phyloP scores from a whole-genome alignment of 2,113 vertebrate species.

The Elgaria multicarinata region DNA sequence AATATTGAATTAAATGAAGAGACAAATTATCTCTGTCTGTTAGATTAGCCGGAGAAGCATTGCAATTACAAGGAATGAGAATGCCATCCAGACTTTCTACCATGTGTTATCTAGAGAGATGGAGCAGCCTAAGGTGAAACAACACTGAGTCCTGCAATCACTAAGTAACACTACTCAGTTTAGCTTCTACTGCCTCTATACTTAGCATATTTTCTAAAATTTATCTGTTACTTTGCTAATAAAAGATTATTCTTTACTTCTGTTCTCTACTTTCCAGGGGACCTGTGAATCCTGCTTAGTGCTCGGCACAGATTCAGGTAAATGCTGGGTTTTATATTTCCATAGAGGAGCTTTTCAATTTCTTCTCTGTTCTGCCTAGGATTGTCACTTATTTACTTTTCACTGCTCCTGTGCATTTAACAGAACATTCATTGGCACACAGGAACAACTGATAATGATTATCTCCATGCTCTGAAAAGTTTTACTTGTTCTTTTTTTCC shows the following conservation, averaged over 20 bases:
- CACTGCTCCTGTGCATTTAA: not conserved
- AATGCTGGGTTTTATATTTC: not conserved
- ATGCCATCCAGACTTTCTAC: not conserved
- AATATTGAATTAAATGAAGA: constrained; percentile 21
- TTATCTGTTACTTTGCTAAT: not conserved
- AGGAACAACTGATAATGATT: not conserved
- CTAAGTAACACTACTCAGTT: not conserved
- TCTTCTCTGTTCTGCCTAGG: not conserved
- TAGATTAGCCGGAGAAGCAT: constrained; percentile 2
- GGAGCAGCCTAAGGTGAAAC: not conserved
- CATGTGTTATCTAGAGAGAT: not conserved
- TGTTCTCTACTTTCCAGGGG: not conserved
- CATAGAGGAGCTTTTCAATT: not conserved
- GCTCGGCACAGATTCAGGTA: not conserved
- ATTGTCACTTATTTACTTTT: not conserved
- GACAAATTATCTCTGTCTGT: constrained; percentile 29
- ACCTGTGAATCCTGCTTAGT: not conserved
- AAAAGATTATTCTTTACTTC: not conserved
- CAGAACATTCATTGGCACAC: not conserved
- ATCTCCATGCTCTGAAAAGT: not conserved
- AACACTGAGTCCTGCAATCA: not conserved
- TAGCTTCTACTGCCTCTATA: not conserved
- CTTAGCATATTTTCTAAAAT: not conserved
- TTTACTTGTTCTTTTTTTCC: not conserved
- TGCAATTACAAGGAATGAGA: constrained; percentile 19